A percentile compares a stretch with the other conserved stretches of the same genome.
phyloP scores from a whole-genome alignment of 2,888 invertebrate genomes.

The Dasysyrphus albostriatus region DNA sequence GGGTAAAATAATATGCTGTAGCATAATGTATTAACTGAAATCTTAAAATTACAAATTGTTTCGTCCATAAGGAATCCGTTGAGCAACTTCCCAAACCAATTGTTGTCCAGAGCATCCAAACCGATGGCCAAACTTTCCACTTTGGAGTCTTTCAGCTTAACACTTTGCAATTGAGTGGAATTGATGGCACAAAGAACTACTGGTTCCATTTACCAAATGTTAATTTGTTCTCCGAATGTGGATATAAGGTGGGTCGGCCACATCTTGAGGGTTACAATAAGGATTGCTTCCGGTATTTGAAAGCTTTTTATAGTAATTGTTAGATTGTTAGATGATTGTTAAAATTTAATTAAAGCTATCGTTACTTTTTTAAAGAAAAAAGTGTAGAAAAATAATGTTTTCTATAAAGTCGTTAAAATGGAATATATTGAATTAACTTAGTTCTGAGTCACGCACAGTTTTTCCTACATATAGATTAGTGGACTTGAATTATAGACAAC shows the following conservation, averaged over 20 bases:
- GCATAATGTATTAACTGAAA: neutral
- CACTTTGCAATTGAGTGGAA: slow-evolving; percentile 88
- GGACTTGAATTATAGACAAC: no score
- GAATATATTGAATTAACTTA: no score
- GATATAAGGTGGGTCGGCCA: slow-evolving; percentile 88
- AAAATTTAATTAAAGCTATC: neutral
- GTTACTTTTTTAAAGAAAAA: neutral
- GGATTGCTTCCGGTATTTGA: slow-evolving; percentile 90
- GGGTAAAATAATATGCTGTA: slow-evolving; percentile 17
- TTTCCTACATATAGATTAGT: no score
- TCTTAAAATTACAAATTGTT: neutral
- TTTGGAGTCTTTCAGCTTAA: slow-evolving; percentile 94
- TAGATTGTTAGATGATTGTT: slow-evolving; percentile 79
- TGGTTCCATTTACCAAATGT: slow-evolving; percentile 90
- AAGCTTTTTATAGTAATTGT: slow-evolving; percentile 90
- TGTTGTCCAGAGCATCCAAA: slow-evolving; percentile 92
- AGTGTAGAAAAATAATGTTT: no score
- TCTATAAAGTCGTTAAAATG: no score
- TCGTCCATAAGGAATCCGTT: slow-evolving; percentile 36
- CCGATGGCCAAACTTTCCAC: slow-evolving; percentile 90
- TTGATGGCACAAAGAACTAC: slow-evolving; percentile 88
- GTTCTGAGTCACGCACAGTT: no score
- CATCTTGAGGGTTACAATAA: slow-evolving; percentile 90
- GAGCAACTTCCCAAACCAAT: slow-evolving; percentile 89
- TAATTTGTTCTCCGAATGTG: slow-evolving; percentile 87